Base-by-base conservation (phyloP, 2,888 invertebrate species). In the Boloria euphrosyne region DNA sequence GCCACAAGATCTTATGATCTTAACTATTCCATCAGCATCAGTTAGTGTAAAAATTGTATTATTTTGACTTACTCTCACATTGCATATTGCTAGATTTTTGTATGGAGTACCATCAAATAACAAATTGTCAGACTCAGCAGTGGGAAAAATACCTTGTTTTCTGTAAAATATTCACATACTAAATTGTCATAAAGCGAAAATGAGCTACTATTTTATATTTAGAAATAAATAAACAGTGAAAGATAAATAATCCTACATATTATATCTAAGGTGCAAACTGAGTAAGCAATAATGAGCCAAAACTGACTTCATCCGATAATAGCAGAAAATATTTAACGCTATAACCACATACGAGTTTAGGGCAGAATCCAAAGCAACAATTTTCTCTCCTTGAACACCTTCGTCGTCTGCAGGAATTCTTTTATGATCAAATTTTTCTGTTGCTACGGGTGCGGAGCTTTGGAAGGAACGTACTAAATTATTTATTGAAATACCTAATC, bases 1-100 rank as follows among this genome's bases (percentile, higher is more conserved):
- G 0, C 98, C 98, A 89, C 97, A 96, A 0, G 96, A 96, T 49
- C 95, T 89, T 18, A 95, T 93, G 13, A 96, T 74, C 77, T 95
- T 93, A 0, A 88, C 85, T 59, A 76, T 85, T 85, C 97, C 97
- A 82, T 93, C 93, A 67, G 90, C 79, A 84, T 97, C 95, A 0
- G 96, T 95, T 49, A 98, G 81, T 13, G 93, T 93, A 66, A 98
- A 93, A 65, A 98, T 95, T 13, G 98, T 98, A 84, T 99, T 99
- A 89, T 99, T 99, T 68, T 94, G 94, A 13, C 96, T 95, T 0
- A 97, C 96, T 78, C 95, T 93, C 55, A 99, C 95, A 83, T 97
- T 95, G 75, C 96, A 94, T 66, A 98, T 93, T 0, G 98, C 98
- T 60, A 98, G 80, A 57, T 97, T 95, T 80, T 95, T 94, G 82